Evolutionary conservation across 1,140 invertebrate species (phyloP).

Genomic region (Lordiphosa clarofinis): DNA sequence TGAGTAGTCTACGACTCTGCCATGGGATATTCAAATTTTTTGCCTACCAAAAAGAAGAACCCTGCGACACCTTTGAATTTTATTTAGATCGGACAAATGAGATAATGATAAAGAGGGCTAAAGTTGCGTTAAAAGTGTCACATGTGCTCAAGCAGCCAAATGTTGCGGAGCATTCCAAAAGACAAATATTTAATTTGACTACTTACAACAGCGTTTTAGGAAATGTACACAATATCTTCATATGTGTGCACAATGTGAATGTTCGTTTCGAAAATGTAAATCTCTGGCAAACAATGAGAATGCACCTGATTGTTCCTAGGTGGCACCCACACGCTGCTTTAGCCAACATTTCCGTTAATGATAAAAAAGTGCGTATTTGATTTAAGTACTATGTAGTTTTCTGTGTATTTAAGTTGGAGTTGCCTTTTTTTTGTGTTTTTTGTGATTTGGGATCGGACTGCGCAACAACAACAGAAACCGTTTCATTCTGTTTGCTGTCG

Average conservation of each 20-base stretch:
- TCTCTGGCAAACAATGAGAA: slow-evolving; percentile 7
- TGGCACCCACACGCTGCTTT: slow-evolving; percentile 18
- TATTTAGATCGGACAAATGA: too few species aligned
- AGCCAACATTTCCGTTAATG: slow-evolving; percentile 46
- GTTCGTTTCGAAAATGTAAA: slow-evolving; percentile 1
- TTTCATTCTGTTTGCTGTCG: slow-evolving; percentile 22
- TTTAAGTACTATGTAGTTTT: slow-evolving; percentile 9
- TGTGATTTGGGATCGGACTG: too few species aligned
- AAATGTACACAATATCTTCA: slow-evolving; percentile 16
- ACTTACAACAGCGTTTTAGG: slow-evolving; percentile 8
- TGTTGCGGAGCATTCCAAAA: neutral
- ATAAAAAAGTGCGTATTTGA: slow-evolving; percentile 39
- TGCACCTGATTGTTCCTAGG: slow-evolving; percentile 36
- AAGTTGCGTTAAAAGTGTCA: too few species aligned
- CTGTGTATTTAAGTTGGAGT: slow-evolving; percentile 9
- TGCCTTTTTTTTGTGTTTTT: slow-evolving; percentile 17
- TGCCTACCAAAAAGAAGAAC: too few species aligned
- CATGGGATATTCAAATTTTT: too few species aligned
- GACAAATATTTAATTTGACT: slow-evolving; percentile 33
- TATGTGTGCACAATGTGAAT: slow-evolving; percentile 11
- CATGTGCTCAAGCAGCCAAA: too few species aligned
- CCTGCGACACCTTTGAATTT: too few species aligned
- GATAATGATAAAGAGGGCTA: too few species aligned
- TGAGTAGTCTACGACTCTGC: too few species aligned
- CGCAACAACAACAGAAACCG: slow-evolving; percentile 27